phyloP scores from a whole-genome alignment of 23 tunicate genomes.

The Oikopleura vanhoeffeni region DNA sequence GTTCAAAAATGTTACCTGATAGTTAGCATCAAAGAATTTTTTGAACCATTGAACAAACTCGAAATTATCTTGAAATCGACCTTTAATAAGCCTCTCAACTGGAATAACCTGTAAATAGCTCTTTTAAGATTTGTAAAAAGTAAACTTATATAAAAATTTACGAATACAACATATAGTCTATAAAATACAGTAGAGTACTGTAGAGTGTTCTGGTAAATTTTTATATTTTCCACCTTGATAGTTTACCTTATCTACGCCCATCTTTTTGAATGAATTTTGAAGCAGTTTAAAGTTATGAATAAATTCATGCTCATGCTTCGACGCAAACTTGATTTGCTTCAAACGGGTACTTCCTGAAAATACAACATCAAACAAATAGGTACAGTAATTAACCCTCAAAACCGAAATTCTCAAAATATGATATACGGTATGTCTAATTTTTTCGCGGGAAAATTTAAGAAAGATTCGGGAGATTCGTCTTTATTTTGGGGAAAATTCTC shows the following conservation, averaged over 20 bases:
- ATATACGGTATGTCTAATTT: too few relatives aligned
- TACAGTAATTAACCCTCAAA: too few relatives aligned
- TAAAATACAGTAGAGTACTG: not conserved
- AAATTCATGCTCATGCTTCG: not conserved
- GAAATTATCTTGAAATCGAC: constrained; percentile 88
- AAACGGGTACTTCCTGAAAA: not conserved
- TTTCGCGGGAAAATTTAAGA: too few relatives aligned
- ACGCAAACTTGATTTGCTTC: not conserved
- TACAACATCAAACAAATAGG: too few relatives aligned
- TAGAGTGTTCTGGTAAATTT: not conserved
- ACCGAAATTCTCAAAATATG: too few relatives aligned
- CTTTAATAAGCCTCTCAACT: constrained; percentile 61
- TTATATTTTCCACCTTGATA: not conserved
- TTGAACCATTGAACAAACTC: constrained; percentile 98
- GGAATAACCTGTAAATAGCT: constrained; percentile 39
- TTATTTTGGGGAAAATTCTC: too few relatives aligned
- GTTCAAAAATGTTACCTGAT: too few relatives aligned
- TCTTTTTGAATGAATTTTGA: not conserved
- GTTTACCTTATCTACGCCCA: not conserved
- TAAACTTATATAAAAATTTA: not conserved
- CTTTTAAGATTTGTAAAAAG: not conserved
- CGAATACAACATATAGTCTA: not conserved
- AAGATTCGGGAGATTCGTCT: too few relatives aligned
- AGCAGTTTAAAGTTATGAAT: not conserved
- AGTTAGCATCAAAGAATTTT: constrained; percentile 95